Conservation (phyloP, 35 echinoderm and acorn worm species). For the Strongylocentrotus purpuratus region DNA sequence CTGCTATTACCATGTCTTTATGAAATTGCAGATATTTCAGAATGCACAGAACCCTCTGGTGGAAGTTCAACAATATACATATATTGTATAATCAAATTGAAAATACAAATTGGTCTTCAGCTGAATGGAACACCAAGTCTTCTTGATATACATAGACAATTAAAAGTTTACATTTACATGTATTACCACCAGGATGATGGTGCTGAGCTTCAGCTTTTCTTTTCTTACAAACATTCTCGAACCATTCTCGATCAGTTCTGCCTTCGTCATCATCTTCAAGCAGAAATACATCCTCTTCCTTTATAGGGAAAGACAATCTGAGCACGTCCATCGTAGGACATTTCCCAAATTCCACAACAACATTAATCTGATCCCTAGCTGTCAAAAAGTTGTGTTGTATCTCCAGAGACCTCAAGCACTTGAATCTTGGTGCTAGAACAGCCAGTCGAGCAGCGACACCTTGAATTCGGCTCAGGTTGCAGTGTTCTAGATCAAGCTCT, state of each 20-base stretch:
- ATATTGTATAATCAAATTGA: background rate
- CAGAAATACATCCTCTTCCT: background rate
- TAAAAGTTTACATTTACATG: background rate
- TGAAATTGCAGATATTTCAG: too few relatives aligned
- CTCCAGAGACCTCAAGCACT: constrained; percentile 13
- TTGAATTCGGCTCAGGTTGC: background rate
- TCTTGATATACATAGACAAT: background rate
- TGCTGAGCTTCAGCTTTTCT: background rate
- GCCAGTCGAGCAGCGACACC: background rate
- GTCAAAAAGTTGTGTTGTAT: background rate
- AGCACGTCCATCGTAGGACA: background rate
- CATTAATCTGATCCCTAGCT: background rate
- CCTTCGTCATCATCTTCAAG: background rate
- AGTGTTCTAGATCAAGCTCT: constrained; percentile 21
- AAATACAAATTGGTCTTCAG: background rate
- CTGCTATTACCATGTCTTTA: too few relatives aligned
- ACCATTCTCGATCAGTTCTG: background rate
- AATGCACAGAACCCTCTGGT: too few relatives aligned
- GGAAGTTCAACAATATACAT: too few relatives aligned
- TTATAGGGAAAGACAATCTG: background rate
- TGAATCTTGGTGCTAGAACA: background rate
- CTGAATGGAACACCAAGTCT: background rate
- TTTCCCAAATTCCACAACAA: background rate
- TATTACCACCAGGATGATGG: background rate
- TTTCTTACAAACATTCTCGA: background rate